Percentiles rank a stretch among this genome's conserved stretches.
Conservation (phyloP, 2,113 vertebrate genomes). For the Pitta sordida region DNA sequence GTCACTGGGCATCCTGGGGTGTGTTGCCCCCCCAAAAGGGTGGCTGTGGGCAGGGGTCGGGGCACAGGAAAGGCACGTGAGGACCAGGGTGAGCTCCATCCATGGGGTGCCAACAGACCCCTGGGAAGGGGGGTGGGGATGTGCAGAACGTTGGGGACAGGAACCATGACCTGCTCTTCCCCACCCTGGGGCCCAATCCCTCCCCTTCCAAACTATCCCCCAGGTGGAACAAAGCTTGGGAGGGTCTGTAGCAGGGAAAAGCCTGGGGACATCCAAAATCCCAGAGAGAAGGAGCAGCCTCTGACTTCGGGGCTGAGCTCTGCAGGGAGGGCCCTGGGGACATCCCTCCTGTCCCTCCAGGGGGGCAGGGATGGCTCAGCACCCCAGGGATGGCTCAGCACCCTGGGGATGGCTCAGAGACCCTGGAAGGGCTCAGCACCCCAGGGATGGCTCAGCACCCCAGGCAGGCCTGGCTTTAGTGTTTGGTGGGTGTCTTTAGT, state of each 20-base stretch:
- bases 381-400: neutral
- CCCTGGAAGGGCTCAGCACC: neutral
- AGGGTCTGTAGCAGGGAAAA: neutral
- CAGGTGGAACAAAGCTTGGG: fast-evolving
- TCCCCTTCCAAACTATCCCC: neutral
- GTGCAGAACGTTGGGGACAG: neutral
- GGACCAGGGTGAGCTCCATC: neutral
- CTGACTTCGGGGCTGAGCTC: fast-evolving
- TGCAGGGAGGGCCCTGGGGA: neutral
- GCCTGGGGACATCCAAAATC: neutral
- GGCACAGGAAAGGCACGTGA: neutral
- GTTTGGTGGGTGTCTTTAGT: slow-evolving; percentile 7
- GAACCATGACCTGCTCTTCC: neutral
- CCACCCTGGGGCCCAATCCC: fast-evolving
- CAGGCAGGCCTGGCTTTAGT: slow-evolving; percentile 25
- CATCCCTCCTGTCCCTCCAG: neutral
- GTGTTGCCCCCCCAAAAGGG: fast-evolving
- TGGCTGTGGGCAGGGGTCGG: neutral
- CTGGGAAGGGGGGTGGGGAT: fast-evolving
- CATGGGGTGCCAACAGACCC: fast-evolving
- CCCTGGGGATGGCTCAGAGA: neutral
- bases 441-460: neutral
- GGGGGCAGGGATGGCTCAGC: neutral
- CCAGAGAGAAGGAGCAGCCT: neutral
- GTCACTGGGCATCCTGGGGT: neutral